Conservation (phyloP, 2,113 vertebrate species). For the Podiceps cristatus region DNA sequence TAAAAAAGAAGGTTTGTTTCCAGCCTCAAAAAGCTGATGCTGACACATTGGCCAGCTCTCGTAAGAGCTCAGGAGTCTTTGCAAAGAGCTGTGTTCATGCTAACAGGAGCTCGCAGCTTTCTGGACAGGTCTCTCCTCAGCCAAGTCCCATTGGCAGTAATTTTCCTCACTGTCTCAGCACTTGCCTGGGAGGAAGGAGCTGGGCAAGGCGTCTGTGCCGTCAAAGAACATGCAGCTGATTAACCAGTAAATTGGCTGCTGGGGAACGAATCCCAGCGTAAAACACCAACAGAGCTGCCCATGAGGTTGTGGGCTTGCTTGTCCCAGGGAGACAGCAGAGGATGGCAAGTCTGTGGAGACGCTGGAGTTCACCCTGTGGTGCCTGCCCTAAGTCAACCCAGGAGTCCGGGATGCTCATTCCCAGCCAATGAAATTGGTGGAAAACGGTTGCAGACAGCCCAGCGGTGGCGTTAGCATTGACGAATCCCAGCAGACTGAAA, state of each 20-base stretch:
- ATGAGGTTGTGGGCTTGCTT: neutral
- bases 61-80: neutral
- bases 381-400: neutral
- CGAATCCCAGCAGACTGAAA: neutral
- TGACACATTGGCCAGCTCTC: neutral
- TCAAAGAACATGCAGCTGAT: neutral
- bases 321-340: neutral
- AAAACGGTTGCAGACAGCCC: fast-evolving
- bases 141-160: neutral
- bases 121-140: neutral
- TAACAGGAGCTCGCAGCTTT: neutral
- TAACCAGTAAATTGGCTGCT: neutral
- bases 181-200: neutral
- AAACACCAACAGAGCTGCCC: neutral
- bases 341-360: neutral
- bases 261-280: neutral
- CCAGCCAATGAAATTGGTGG: neutral
- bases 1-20: neutral
- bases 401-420: fast-evolving
- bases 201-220: neutral
- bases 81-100: neutral
- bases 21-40: neutral
- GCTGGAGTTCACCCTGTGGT: fast-evolving
- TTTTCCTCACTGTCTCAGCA: neutral
- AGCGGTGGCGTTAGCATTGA: neutral